Base-by-base conservation (phyloP, 1,140 invertebrate genomes). In the Procambarus clarkii region DNA sequence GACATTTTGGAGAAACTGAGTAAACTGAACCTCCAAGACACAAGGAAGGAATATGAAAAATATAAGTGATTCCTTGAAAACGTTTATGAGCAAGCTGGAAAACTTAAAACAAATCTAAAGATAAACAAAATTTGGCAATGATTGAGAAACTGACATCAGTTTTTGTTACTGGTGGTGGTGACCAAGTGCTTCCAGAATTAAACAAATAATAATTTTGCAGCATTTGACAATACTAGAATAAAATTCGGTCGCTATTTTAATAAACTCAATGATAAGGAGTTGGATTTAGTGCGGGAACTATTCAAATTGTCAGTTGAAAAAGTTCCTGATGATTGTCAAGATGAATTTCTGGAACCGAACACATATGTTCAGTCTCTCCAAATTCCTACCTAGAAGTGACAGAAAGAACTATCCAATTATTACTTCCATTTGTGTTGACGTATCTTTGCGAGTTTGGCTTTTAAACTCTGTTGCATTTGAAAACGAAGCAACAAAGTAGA, bases 381-480 rank as follows among this genome's bases (percentile, higher is more conserved):
- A 46, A 78, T 87, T 87, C 85, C 48, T 78, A 74, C 83, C 83
- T 15, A 79, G 48, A 45, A 79, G 77, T 60, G 80, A 50, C 80
- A 82, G 80, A 82, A 82, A 82, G 21, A 85, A 34, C 83, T 71
- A 54, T 85, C 83, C 83, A 50, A 7, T 34, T 45, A 77, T 87
- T 87, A 46, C 54, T 87, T 87, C 85, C 85, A n/a, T 78, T 78
- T 85, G 83, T 85, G 64, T 74, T 64, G 83, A 85, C 83, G 45
- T 85, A 85, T 74, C 60, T 48, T 74, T 77, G 85, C 58, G 71
- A 58, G 74, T 87, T 74, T 54, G 71, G 85, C 50, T 87, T 87
- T 87, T 87, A 60, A 85, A 85, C 83, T 85, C 83, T 82, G 54
- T 85, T 85, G 48, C 83, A 85, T 71, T 71, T 85, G 3, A 85